A percentile compares a stretch with the other conserved stretches of the same genome.
These are phyloP conservation scores for Phalloptychus januarius DNA, from an alignment of 2,797 vertebrate genomes.

Conservation along the genomic window DNA sequence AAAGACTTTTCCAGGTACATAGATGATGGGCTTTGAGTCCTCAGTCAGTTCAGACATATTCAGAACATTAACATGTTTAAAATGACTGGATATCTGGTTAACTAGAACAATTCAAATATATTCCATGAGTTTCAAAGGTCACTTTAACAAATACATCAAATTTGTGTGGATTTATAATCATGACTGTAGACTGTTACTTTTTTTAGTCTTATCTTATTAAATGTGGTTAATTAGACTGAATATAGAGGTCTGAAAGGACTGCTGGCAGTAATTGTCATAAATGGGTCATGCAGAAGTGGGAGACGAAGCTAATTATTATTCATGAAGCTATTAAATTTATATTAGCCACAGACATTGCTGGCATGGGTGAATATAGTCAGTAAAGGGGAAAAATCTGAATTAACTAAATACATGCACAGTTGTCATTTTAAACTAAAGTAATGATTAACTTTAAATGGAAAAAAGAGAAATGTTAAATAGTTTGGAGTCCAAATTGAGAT, in stretches of 20 bases:
- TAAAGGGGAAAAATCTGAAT: background rate
- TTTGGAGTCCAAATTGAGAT: background rate
- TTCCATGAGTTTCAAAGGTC: background rate
- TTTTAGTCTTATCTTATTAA: constrained; percentile 18
- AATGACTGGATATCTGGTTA: background rate
- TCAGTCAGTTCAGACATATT: background rate
- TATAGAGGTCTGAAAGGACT: constrained; percentile 15
- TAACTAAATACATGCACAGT: background rate
- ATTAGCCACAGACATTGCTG: constrained; percentile 22
- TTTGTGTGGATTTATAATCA: background rate
- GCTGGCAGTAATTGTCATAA: constrained; percentile 37
- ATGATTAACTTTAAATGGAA: background rate
- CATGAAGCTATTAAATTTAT: constrained; percentile 30
- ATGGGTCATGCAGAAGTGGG: constrained; percentile 37
- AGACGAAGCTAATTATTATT: constrained; percentile 47
- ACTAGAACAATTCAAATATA: background rate
- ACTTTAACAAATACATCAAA: background rate
- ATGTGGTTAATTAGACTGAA: constrained; percentile 15
- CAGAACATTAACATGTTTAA: background rate
- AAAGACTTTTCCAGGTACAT: background rate
- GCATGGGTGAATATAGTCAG: background rate
- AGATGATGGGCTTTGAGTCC: background rate
- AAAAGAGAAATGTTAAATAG: background rate
- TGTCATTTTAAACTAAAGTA: background rate
- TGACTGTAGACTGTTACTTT: background rate